phyloP scores from a whole-genome alignment of 2,888 invertebrate species.

The Drosophila tanythrix region DNA sequence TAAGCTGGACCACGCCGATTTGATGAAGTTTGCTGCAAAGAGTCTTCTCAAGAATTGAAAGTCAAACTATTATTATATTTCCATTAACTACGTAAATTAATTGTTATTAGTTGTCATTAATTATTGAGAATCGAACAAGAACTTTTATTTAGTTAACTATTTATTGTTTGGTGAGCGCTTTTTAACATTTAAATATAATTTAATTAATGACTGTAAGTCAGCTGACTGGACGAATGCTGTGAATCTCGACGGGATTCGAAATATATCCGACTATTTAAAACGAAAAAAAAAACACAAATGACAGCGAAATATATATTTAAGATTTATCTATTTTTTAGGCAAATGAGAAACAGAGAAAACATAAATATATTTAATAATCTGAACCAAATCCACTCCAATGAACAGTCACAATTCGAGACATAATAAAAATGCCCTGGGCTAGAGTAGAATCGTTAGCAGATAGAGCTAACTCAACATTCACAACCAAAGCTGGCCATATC shows the following conservation, averaged over 20 bases:
- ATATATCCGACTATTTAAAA: not conserved
- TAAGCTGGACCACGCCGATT: not conserved
- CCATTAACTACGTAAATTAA: not conserved
- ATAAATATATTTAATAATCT: not conserved
- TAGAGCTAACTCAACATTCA: slow-evolving; percentile 14
- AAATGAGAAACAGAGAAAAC: not conserved
- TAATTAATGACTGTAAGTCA: not conserved
- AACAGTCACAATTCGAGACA: not conserved
- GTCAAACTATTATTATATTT: not conserved
- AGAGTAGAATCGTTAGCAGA: not conserved
- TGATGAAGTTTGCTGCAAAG: not conserved
- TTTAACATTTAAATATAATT: not conserved
- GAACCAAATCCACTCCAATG: not conserved
- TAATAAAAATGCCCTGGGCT: not conserved
- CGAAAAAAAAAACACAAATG: not conserved
- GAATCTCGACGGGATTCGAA: not conserved
- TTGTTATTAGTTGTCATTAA: not conserved
- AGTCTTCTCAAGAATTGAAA: not conserved
- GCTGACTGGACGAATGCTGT: too few species aligned
- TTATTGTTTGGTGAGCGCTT: not conserved
- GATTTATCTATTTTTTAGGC: not conserved
- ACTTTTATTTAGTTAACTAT: not conserved
- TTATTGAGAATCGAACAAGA: too few species aligned
- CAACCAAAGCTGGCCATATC: slow-evolving; percentile 18
- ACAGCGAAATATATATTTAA: not conserved